phyloP scores from a whole-genome alignment of 2,113 vertebrate genomes.

The Bathybates hornii region DNA sequence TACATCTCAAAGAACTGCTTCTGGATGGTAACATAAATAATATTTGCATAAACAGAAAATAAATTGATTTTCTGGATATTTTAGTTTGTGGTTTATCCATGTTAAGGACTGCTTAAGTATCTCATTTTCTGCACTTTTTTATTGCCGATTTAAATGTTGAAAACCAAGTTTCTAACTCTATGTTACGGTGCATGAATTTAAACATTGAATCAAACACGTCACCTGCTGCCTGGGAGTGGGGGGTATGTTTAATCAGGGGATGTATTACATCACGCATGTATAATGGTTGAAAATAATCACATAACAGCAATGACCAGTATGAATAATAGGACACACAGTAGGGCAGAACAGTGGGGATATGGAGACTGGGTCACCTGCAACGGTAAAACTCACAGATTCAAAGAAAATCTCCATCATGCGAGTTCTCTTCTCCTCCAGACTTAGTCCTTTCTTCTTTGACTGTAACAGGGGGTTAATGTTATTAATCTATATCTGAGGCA shows the following conservation, averaged over 20 bases:
- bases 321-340: background rate
- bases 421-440: constrained; percentile 89
- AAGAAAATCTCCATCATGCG: constrained; percentile 99
- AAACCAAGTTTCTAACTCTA: background rate
- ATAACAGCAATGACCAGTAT: background rate
- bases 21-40: background rate
- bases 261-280: background rate
- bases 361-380: background rate
- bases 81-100: background rate
- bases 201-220: background rate
- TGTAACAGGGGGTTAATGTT: constrained; percentile 42
- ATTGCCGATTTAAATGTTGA: background rate
- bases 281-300: background rate
- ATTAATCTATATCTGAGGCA: background rate
- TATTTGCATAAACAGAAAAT: background rate
- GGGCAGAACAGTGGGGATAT: background rate
- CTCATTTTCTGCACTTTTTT: background rate
- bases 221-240: background rate
- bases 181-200: background rate
- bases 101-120: background rate
- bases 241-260: background rate
- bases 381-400: constrained; percentile 80
- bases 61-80: background rate
- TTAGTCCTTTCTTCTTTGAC: constrained; percentile 96
- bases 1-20: background rate